These are phyloP conservation scores for Hydrolagus colliei DNA, from an alignment of 2,797 vertebrate genomes.

Conservation along the genomic window DNA sequence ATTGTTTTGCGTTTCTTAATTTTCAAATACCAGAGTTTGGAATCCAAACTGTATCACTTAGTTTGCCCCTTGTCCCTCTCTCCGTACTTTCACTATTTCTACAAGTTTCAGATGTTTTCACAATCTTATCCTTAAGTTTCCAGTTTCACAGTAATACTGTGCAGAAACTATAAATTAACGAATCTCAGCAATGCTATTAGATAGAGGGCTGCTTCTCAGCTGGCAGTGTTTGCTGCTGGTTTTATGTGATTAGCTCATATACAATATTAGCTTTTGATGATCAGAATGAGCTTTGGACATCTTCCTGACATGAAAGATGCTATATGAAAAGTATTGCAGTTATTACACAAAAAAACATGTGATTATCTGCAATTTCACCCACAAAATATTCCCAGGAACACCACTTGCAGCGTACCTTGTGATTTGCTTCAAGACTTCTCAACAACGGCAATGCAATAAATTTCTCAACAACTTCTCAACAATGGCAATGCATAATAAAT, in stretches of 20 bases:
- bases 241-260: neutral
- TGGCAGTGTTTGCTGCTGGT: neutral
- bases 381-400: too few species aligned
- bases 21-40: neutral
- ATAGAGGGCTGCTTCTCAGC: neutral
- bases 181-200: neutral
- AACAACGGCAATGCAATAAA: too few species aligned
- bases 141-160: neutral
- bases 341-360: neutral
- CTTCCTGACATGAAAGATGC: too few species aligned
- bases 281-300: too few species aligned
- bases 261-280: neutral
- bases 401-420: too few species aligned
- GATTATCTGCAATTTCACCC: neutral
- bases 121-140: neutral
- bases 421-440: too few species aligned
- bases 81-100: neutral
- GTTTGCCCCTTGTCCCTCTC: neutral
- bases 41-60: neutral
- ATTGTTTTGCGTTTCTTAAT: neutral
- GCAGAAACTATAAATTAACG: neutral
- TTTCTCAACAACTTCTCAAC: too few species aligned
- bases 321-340: too few species aligned
- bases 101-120: neutral
- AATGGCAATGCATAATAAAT: too few species aligned